Evolutionary conservation across 2,888 invertebrate species (phyloP).

Genomic region (Acleris emargana): DNA sequence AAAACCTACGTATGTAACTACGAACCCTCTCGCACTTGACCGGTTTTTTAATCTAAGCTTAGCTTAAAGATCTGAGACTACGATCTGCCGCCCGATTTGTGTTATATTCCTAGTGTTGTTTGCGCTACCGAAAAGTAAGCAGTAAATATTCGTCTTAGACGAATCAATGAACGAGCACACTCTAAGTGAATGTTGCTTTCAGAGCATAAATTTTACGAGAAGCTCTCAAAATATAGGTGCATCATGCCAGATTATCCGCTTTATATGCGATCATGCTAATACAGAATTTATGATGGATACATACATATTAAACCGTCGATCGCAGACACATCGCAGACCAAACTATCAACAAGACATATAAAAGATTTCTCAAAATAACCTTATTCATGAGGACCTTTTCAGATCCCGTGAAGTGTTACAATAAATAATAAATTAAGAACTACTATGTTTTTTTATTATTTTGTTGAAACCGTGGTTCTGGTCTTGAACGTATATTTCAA

Average conservation of each 20-base stretch:
- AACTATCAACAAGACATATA: slow-evolving; percentile 39
- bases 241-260: slow-evolving; percentile 67
- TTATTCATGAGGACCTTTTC: too few relatives aligned
- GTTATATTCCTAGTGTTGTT: background rate
- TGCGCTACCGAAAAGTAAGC: background rate
- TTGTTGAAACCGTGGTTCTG: too few relatives aligned
- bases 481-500: too few relatives aligned
- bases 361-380: background rate
- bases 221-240: slow-evolving; percentile 62
- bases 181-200: slow-evolving; percentile 20
- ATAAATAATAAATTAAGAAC: too few relatives aligned
- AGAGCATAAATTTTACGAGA: slow-evolving; percentile 60
- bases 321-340: slow-evolving; percentile 37
- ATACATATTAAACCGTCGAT: slow-evolving; percentile 39
- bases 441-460: too few relatives aligned
- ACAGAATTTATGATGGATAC: slow-evolving; percentile 62
- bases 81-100: too few relatives aligned
- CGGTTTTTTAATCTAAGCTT: too few relatives aligned
- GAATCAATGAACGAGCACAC: slow-evolving; percentile 5
- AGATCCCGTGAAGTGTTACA: too few relatives aligned
- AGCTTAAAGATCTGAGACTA: too few relatives aligned
- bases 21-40: too few relatives aligned
- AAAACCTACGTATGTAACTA: too few relatives aligned
- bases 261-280: slow-evolving; percentile 62
- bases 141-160: slow-evolving; percentile 10